Evolutionary conservation across 2,888 invertebrate genomes (phyloP), one percentile per base, ranked within the genome.

Genomic region (Nemotelus nigrinus): DNA sequence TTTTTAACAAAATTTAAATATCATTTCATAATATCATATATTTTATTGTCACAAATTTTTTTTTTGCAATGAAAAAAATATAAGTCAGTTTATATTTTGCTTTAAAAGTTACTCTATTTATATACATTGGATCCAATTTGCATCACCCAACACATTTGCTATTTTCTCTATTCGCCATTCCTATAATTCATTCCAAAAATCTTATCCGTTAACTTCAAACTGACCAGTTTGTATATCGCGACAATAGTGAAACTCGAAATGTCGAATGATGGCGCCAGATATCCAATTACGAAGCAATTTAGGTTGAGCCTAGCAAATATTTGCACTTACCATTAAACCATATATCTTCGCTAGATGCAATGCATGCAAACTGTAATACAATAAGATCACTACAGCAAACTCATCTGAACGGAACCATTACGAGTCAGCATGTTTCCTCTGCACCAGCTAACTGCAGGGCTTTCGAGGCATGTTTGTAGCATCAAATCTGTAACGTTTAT

Each of bases 401-500:
- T 55, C 53, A 47, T 53, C 53, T 53, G 47, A 70, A 47, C 44
- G 55, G 48, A 41, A 39, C 41, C 50, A 45, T 63, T 7, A 63
- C 48, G 47, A 60, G n/a, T 48, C 48, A 74, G 72, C 60, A 47
- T n/a, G 45, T 60, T 60, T 60, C 60, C 48, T 72, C 50, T 25
- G 7, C 8, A 5, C 48, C 25, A 44, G 72, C 47, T 39, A 45
- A n/a, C 60, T 8, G 39, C 39, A 63, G 74, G 43, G 63, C 41
- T 63, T 48, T 6, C 60, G 39, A 76, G 63, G 76, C 78, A 76
- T 71, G 77, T 76, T 78, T 74, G 68, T 76, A 78, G 68, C 44
- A 72, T 78, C 76, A 79, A 79, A 79, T 79, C 79, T 79, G 75
- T 78, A 79, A 77, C 77, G 78, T 79, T 79, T 79, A 79, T 79